phyloP scores from a whole-genome alignment of 2,113 vertebrate genomes.

The Poecilia latipinna region DNA sequence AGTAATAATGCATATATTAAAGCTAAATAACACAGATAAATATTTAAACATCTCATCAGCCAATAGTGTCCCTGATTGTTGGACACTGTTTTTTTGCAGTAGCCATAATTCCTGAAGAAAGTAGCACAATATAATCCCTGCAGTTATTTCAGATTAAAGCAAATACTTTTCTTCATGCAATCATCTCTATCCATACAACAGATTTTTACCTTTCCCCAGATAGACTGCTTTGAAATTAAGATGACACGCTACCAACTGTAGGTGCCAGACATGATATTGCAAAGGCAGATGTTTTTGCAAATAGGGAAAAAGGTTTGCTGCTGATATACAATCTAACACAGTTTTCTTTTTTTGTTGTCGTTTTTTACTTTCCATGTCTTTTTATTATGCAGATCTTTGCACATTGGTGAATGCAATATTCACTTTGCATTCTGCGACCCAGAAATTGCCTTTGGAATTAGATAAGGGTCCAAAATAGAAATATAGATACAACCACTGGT shows the following conservation, averaged over 20 bases:
- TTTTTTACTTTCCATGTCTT: constrained; percentile 24
- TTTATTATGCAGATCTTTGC: constrained; percentile 33
- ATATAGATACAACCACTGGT: not conserved
- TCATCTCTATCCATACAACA: constrained; percentile 11
- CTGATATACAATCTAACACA: constrained; percentile 14
- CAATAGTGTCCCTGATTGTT: constrained; percentile 3
- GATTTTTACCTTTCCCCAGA: not conserved
- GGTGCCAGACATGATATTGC: constrained; percentile 7
- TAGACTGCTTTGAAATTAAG: constrained; percentile 39
- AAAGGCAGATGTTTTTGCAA: constrained; percentile 13
- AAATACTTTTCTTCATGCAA: constrained; percentile 14
- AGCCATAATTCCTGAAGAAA: not conserved
- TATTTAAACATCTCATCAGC: constrained; percentile 5
- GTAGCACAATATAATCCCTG: not conserved
- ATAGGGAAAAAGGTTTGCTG: constrained; percentile 29
- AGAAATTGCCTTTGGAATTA: constrained; percentile 20
- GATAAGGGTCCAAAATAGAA: constrained; percentile 20
- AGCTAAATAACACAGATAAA: not conserved
- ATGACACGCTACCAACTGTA: constrained; percentile 11
- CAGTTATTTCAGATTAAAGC: constrained; percentile 21
- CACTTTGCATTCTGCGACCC: constrained; percentile 29
- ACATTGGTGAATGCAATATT: constrained; percentile 37
- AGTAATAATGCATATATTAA: not conserved
- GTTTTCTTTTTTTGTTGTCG: not conserved
- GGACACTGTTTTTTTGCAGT: not conserved